phyloP scores from a whole-genome alignment of 1,140 invertebrate genomes.

The Bactericera cockerelli region DNA sequence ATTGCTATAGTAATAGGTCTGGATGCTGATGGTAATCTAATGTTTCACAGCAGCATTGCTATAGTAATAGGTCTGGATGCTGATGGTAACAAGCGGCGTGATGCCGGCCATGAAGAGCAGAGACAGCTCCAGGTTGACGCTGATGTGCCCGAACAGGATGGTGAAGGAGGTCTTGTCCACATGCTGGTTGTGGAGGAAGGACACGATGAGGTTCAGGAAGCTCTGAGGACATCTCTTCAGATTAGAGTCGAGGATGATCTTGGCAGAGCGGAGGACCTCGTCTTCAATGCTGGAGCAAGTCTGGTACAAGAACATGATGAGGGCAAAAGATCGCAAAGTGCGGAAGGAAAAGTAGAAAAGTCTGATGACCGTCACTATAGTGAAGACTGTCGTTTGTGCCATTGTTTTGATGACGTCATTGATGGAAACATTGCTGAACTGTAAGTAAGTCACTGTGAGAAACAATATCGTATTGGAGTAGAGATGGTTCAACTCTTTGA shows the following conservation, averaged over 20 bases:
- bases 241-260: neutral
- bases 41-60: neutral
- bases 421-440: neutral
- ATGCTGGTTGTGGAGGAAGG: neutral
- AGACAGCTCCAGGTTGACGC: constrained; percentile 1
- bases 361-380: neutral
- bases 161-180: constrained; percentile 2
- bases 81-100: neutral
- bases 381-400: neutral
- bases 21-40: no score
- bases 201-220: neutral
- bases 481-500: neutral
- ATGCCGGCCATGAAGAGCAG: neutral
- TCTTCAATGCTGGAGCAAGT: neutral
- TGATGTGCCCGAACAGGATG: neutral
- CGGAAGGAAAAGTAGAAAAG: neutral
- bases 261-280: neutral
- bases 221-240: neutral
- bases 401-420: neutral
- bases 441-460: neutral
- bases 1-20: no score
- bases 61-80: neutral
- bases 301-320: neutral
- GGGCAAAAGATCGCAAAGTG: neutral
- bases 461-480: neutral